Evolutionary conservation across 2,888 invertebrate genomes (phyloP).

Genomic region (Apocheima hispidaria): DNA sequence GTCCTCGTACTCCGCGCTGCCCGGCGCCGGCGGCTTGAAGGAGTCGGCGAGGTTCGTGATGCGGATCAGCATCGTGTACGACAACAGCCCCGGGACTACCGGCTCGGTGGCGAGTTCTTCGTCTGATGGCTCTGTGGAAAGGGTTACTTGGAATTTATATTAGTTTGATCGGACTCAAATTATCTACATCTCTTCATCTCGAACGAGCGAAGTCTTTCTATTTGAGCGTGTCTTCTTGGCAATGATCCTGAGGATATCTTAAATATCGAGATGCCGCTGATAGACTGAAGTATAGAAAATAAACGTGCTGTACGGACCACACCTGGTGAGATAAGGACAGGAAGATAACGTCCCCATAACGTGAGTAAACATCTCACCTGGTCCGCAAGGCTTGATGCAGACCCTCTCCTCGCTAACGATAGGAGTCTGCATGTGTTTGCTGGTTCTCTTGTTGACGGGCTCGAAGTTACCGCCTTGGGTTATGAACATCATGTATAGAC

Average conservation of each 20-base stretch:
- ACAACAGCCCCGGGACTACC: conserved; percentile 88
- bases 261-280: too few relatives aligned
- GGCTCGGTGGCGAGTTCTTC: conserved; percentile 86
- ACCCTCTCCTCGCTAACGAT: conserved; percentile 90
- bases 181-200: too few relatives aligned
- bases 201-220: too few relatives aligned
- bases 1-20: conserved; percentile 90
- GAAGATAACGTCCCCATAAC: not conserved
- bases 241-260: too few relatives aligned
- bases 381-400: conserved; percentile 93
- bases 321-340: too few relatives aligned
- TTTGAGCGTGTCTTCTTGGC: too few relatives aligned
- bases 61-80: conserved; percentile 90
- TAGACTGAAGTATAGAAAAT: too few relatives aligned
- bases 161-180: too few relatives aligned
- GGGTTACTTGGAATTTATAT: too few relatives aligned
- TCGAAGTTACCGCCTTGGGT: conserved; percentile 93
- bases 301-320: too few relatives aligned
- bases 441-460: conserved; percentile 93
- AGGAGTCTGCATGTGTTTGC: conserved; percentile 92
- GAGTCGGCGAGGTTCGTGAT: conserved; percentile 92
- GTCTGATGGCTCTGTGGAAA: conserved; percentile 77
- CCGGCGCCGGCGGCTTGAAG: conserved; percentile 90
- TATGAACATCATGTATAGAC: conserved; percentile 95
- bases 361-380: conserved; percentile 79